Base-by-base conservation (phyloP, 1,140 invertebrate species). In the Lanistes nyassanus region DNA sequence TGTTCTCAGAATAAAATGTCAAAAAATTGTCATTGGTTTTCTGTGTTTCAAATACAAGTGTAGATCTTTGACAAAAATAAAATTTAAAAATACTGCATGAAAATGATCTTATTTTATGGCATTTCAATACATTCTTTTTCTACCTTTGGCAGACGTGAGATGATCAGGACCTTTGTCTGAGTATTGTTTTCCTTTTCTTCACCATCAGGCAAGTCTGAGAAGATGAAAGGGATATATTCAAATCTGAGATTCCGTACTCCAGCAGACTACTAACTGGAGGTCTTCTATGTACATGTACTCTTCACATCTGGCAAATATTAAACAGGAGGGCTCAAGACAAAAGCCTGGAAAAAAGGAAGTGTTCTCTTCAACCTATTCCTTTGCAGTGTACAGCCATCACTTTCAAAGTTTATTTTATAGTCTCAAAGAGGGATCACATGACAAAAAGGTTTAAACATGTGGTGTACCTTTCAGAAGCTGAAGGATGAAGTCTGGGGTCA, bases 401-500 rank as follows among this genome's bases (percentile, higher is more conserved):
- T n/a, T n/a, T n/a, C n/a, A n/a, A n/a, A n/a, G n/a, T n/a, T n/a
- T n/a, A n/a, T n/a, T n/a, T n/a, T n/a, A n/a, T n/a, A n/a, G n/a
- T n/a, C n/a, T n/a, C n/a, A n/a, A n/a, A n/a, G n/a, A n/a, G n/a
- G n/a, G n/a, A n/a, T n/a, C n/a, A n/a, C n/a, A n/a, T n/a, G n/a
- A n/a, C n/a, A n/a, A n/a, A n/a, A n/a, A n/a, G n/a, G n/a, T n/a
- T n/a, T n/a, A n/a, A n/a, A n/a, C n/a, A n/a, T 7, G 31, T 36
- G n/a, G n/a, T 71, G 64, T 72, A 85, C 84, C 84, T 74, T 76
- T 71, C 26, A 85, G n/a, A n/a, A 85, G 74, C 60, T 82, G 80
- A 21, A 78, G 77, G 67, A 85, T 79, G 78, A 86, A 86, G 34
- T 82, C 80, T 53, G 80, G 83, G 36, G 85, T 85, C 29, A 86